Percentiles rank a stretch among this genome's conserved stretches.
These are phyloP conservation scores for Atta texana DNA, from an alignment of 1,140 invertebrate species.

Conservation along the genomic window DNA sequence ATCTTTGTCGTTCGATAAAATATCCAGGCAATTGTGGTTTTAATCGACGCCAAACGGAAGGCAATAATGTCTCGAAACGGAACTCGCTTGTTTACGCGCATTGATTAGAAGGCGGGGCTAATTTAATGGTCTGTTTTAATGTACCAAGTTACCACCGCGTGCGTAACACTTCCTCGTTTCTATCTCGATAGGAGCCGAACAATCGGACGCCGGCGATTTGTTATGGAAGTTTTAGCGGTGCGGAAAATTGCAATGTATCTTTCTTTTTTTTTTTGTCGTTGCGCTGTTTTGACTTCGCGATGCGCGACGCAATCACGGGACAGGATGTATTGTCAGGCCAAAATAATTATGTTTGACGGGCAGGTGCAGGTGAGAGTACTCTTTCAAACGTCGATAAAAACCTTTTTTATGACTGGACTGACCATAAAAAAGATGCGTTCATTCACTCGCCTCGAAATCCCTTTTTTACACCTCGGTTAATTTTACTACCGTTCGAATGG, in stretches of 20 bases:
- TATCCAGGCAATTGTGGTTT: constrained; percentile 7
- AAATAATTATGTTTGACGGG: constrained; percentile 73
- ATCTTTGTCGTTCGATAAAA: constrained; percentile 21
- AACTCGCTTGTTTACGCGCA: constrained; percentile 31
- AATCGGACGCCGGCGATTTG: constrained; percentile 51
- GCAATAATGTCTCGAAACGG: neutral
- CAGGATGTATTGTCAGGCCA: constrained; percentile 2
- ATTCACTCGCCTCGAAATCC: constrained; percentile 61
- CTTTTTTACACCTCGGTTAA: constrained; percentile 68
- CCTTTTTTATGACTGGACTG: constrained; percentile 30
- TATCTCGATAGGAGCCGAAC: constrained; percentile 32
- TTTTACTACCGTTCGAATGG: constrained; percentile 62
- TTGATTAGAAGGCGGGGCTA: constrained; percentile 33
- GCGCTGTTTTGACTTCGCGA: neutral
- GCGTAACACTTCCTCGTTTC: constrained; percentile 27
- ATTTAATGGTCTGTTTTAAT: constrained; percentile 44
- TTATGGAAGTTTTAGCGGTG: constrained; percentile 69
- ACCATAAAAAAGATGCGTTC: constrained; percentile 68
- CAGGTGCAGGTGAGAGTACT: constrained; percentile 31
- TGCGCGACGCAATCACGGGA: constrained; percentile 53
- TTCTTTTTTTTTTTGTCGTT: neutral
- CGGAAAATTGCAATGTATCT: constrained; percentile 71
- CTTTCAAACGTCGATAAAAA: constrained; percentile 54
- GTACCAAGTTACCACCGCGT: constrained; percentile 12
- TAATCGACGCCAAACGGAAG: neutral